Conservation (phyloP, 2,797 vertebrate genomes). For the Rhinoraja longicauda region DNA sequence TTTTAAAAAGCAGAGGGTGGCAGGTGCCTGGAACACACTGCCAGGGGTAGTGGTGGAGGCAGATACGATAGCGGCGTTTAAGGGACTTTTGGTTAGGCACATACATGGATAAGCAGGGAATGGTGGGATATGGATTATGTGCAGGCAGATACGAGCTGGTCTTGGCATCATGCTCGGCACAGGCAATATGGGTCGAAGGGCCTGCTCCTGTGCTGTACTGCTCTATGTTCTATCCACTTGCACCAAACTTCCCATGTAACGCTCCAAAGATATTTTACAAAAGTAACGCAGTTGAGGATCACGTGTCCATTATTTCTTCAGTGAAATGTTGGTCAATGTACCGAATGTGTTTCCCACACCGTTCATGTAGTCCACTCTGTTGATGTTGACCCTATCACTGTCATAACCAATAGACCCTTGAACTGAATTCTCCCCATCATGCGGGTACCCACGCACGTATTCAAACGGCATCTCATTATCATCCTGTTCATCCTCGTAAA, state of each 20-base stretch:
- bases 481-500: constrained; percentile 61
- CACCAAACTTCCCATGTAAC: background rate
- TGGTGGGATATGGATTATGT: too few relatives aligned
- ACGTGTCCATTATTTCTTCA: constrained; percentile 56
- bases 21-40: too few relatives aligned
- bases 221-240: too few relatives aligned
- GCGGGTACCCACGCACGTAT: constrained; percentile 67
- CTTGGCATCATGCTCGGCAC: too few relatives aligned
- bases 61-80: too few relatives aligned
- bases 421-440: constrained; percentile 74
- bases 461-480: constrained; percentile 70
- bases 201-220: too few relatives aligned
- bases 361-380: constrained; percentile 76
- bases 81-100: too few relatives aligned
- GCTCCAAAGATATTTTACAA: background rate
- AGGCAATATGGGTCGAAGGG: too few relatives aligned
- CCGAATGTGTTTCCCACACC: constrained; percentile 82
- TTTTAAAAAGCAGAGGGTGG: too few relatives aligned
- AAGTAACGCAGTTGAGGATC: background rate
- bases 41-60: too few relatives aligned
- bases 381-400: constrained; percentile 67
- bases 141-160: too few relatives aligned
- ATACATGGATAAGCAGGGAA: too few relatives aligned
- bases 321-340: constrained; percentile 57
- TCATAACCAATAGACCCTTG: constrained; percentile 84